These are phyloP conservation scores for Cataglyphis rosenhaueri DNA, from an alignment of 2,888 invertebrate genomes.

Conservation along the genomic window DNA sequence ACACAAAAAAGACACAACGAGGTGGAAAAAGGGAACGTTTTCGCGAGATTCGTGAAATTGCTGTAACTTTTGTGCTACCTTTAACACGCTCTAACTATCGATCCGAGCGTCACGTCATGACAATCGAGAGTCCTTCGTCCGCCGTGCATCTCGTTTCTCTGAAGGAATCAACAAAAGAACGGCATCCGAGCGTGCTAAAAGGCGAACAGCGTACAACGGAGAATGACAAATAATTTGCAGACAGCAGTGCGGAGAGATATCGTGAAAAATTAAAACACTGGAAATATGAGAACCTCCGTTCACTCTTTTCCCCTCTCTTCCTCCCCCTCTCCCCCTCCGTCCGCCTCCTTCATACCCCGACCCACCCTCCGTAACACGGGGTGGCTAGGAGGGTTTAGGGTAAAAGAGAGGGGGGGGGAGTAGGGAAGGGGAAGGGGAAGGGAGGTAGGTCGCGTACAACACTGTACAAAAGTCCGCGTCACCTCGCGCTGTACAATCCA, in stretches of 20 bases:
- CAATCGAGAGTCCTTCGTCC: conserved; percentile 59
- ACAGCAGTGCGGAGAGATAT: conserved; percentile 58
- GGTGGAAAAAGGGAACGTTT: conserved; percentile 14
- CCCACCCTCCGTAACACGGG: conserved; percentile 80
- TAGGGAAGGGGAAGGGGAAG: conserved; percentile 43
- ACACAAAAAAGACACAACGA: neutral
- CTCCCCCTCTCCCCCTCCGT: conserved; percentile 62
- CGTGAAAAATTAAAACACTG: conserved; percentile 78
- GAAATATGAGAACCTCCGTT: conserved; percentile 83
- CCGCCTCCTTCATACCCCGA: conserved; percentile 65
- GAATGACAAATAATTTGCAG: conserved; percentile 67
- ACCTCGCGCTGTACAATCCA: conserved; percentile 79
- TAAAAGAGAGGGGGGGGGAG: conserved; percentile 74
- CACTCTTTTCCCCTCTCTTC: conserved; percentile 68
- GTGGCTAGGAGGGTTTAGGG: conserved; percentile 83
- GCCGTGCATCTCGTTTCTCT: conserved; percentile 14
- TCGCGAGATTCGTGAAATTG: conserved; percentile 47
- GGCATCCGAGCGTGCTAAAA: conserved; percentile 33
- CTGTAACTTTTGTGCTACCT: conserved; percentile 59
- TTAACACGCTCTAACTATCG: conserved; percentile 64
- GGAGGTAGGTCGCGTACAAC: conserved; percentile 83
- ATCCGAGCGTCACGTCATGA: conserved; percentile 56
- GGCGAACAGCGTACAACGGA: conserved; percentile 37
- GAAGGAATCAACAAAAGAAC: conserved; percentile 49
- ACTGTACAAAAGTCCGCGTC: conserved; percentile 78